A percentile compares a stretch with the other conserved stretches of the same genome.
These are phyloP conservation scores for Anastatus disparis DNA, from an alignment of 1,140 invertebrate species.

Conservation along the genomic window DNA sequence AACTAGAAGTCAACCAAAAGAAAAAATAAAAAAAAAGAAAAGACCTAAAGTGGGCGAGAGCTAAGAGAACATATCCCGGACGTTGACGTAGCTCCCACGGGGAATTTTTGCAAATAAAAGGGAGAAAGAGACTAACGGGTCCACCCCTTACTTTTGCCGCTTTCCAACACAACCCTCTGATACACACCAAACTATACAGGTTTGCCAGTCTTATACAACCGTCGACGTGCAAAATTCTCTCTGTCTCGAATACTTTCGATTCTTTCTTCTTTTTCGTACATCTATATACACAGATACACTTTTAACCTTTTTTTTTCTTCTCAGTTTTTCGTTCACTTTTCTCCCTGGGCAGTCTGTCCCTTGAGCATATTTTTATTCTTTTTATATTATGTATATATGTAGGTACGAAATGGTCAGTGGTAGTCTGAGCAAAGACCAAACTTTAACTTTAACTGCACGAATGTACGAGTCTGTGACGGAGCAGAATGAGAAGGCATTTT, in stretches of 20 bases:
- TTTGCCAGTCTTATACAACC: too few species aligned
- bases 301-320: constrained; percentile 32
- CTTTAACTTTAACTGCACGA: neutral
- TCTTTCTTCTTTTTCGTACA: neutral
- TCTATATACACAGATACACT: too few species aligned
- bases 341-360: constrained; percentile 13
- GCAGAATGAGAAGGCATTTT: constrained; percentile 26
- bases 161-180: constrained; percentile 11
- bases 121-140: too few species aligned
- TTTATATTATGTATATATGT: too few species aligned
- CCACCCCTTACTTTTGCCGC: neutral
- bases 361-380: constrained; percentile 41
- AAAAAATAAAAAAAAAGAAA: neutral
- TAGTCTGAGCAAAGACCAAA: constrained; percentile 22
- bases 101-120: constrained; percentile 60
- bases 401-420: constrained; percentile 36
- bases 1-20: neutral
- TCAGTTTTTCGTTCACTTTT: constrained; percentile 18
- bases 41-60: neutral
- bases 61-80: constrained; percentile 50
- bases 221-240: too few species aligned
- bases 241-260: too few species aligned
- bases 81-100: constrained; percentile 63
- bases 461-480: neutral
- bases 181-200: too few species aligned